phyloP scores from a whole-genome alignment of 2,113 vertebrate genomes.

The Leiothrix lutea region DNA sequence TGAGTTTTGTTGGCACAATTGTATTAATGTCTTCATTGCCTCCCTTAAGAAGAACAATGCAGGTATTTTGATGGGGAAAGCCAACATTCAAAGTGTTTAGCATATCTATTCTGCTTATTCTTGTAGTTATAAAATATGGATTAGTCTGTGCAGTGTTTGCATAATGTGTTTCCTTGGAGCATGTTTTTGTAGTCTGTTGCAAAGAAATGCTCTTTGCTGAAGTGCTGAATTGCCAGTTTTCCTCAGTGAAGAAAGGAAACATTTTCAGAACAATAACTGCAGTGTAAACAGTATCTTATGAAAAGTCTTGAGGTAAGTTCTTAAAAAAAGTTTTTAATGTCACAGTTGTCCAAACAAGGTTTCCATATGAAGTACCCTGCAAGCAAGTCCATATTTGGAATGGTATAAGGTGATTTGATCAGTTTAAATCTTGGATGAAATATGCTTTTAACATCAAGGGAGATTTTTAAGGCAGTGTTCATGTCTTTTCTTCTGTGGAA shows the following conservation, averaged over 20 bases:
- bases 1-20: neutral
- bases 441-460: neutral
- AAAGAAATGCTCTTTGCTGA: neutral
- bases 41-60: neutral
- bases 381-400: neutral
- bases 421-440: neutral
- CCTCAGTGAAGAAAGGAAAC: neutral
- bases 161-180: constrained; percentile 1
- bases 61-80: neutral
- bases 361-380: neutral
- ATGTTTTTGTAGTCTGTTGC: neutral
- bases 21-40: neutral
- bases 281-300: neutral
- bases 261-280: neutral
- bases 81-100: neutral
- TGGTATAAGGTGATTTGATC: neutral
- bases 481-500: neutral
- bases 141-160: neutral
- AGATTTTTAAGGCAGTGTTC: neutral
- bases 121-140: neutral
- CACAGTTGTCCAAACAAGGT: neutral
- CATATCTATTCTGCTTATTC: neutral
- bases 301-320: neutral
- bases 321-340: neutral
- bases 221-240: constrained; percentile 16